A percentile compares a stretch with the other conserved stretches of the same genome.
Evolutionary conservation across 2,797 vertebrate genomes (phyloP).

Genomic region (Fratercula arctica): DNA sequence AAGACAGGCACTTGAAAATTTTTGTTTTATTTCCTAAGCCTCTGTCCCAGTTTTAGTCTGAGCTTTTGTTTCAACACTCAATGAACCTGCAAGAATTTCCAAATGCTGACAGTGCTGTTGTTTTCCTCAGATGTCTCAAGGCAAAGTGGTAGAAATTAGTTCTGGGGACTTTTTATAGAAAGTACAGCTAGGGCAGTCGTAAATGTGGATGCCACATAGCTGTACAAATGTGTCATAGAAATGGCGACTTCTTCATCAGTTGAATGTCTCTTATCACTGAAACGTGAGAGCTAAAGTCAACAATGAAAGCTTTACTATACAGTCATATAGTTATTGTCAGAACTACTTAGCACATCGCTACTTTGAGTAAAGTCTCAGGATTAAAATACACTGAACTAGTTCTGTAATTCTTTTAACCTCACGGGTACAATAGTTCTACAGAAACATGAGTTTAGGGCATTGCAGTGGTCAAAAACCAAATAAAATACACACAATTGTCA

Average conservation of each 20-base stretch:
- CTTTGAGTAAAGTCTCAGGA: background rate
- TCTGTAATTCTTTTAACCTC: conserved; percentile 31
- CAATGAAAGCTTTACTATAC: background rate
- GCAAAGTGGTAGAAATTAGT: background rate
- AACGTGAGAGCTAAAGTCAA: background rate
- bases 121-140: background rate
- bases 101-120: background rate
- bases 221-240: background rate
- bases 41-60: background rate
- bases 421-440: background rate
- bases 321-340: background rate
- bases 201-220: background rate
- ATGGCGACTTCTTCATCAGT: background rate
- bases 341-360: background rate
- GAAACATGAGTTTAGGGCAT: background rate
- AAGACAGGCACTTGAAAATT: background rate
- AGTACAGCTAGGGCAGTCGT: background rate
- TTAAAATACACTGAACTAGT: conserved; percentile 7
- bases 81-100: background rate
- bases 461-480: background rate
- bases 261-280: background rate
- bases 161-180: background rate
- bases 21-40: background rate
- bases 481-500: background rate
- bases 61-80: background rate